Evolutionary conservation across 2,888 invertebrate genomes (phyloP).

Genomic region (Oligia strigilis): DNA sequence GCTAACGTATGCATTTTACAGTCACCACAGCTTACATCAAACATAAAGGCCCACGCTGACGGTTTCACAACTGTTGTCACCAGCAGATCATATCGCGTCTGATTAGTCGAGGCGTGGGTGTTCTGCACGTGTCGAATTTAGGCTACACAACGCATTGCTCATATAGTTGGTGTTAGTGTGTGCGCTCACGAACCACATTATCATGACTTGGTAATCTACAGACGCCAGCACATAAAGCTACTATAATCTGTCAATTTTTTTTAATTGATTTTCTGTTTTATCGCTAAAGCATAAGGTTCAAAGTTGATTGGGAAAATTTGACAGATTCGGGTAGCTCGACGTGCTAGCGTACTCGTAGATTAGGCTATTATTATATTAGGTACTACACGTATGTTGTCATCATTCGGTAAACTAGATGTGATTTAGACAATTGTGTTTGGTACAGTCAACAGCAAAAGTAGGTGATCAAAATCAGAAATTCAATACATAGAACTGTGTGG

Average conservation of each 20-base stretch:
- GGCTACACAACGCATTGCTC: conserved; percentile 35
- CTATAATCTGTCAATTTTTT: no score
- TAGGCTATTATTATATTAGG: no score
- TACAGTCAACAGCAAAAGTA: no score
- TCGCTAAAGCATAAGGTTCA: no score
- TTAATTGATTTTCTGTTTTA: no score
- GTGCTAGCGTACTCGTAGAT: neutral
- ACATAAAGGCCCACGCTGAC: conserved; percentile 39
- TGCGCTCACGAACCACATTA: conserved; percentile 34
- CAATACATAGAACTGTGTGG: no score
- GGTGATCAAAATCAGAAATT: no score
- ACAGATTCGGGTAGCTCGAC: no score
- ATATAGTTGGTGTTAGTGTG: conserved; percentile 30
- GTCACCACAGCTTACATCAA: conserved; percentile 13
- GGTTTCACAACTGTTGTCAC: conserved; percentile 57
- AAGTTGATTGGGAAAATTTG: no score
- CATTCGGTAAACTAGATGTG: neutral
- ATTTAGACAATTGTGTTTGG: neutral
- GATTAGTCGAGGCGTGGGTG: conserved; percentile 62
- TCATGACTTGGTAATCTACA: neutral
- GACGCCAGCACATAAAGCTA: no score
- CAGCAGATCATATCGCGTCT: conserved; percentile 62
- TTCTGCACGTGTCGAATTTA: conserved; percentile 53
- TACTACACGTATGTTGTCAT: neutral
- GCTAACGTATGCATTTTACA: neutral